Evolutionary conservation across 2,797 vertebrate species (phyloP).

Genomic region (Melanotaenia maccullochi): DNA sequence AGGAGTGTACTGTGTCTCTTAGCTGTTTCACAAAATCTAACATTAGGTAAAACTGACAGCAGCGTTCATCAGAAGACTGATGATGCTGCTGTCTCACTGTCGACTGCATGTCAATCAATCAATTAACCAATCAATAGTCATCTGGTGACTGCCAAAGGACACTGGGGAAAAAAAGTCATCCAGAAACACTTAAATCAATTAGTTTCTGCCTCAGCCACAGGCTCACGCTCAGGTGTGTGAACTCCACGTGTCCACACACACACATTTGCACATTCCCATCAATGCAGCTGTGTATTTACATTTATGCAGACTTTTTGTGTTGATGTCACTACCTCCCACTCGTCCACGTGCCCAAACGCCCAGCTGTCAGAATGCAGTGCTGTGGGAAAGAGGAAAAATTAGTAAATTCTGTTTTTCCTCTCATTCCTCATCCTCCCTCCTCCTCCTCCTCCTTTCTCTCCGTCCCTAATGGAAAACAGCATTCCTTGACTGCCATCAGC

Average conservation of each 20-base stretch:
- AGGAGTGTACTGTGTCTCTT: not conserved
- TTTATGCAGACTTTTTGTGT: slow-evolving; percentile 42
- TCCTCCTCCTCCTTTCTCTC: slow-evolving; percentile 5
- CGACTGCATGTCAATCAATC: slow-evolving; percentile 78
- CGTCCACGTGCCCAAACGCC: slow-evolving; percentile 33
- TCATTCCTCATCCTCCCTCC: slow-evolving; percentile 48
- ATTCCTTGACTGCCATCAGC: slow-evolving; percentile 65
- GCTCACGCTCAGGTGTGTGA: slow-evolving; percentile 22
- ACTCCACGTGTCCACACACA: slow-evolving; percentile 9
- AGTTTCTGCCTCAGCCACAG: slow-evolving; percentile 57
- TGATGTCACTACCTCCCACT: slow-evolving; percentile 16
- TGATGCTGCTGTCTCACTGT: slow-evolving; percentile 76
- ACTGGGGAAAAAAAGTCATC: slow-evolving; percentile 68
- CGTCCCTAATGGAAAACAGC: slow-evolving; percentile 66
- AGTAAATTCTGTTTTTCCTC: slow-evolving; percentile 57
- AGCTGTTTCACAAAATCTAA: not conserved
- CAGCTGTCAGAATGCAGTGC: slow-evolving; percentile 52
- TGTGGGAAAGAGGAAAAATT: slow-evolving; percentile 63
- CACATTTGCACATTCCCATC: slow-evolving; percentile 15
- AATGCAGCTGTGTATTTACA: slow-evolving; percentile 31
- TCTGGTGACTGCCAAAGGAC: slow-evolving; percentile 72
- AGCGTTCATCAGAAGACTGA: slow-evolving; percentile 67
- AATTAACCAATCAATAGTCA: slow-evolving; percentile 83
- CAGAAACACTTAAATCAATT: slow-evolving; percentile 76
- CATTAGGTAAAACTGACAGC: not conserved